These are phyloP conservation scores for Leptobrachium leishanense DNA, from an alignment of 2,113 vertebrate species.

Conservation along the genomic window DNA sequence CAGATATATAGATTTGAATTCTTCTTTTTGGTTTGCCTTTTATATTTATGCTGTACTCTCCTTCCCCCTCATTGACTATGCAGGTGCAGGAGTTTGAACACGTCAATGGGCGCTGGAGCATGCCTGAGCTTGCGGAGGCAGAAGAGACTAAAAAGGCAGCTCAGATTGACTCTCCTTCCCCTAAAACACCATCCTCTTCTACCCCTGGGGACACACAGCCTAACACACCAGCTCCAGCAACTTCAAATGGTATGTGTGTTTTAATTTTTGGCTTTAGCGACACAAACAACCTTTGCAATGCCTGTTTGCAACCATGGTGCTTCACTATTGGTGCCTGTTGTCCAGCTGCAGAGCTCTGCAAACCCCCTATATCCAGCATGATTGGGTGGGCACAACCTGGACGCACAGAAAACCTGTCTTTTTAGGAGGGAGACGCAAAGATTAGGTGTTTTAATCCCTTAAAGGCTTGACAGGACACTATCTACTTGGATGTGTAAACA, in stretches of 20 bases:
- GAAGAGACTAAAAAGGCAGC: conserved; percentile 93
- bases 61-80: neutral
- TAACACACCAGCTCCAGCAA: conserved; percentile 84
- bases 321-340: neutral
- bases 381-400: conserved; percentile 58
- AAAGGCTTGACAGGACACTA: conserved; percentile 78
- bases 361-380: conserved; percentile 38
- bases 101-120: conserved; percentile 97
- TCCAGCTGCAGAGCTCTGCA: conserved; percentile 47
- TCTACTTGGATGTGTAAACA: neutral
- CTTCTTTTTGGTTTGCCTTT: neutral
- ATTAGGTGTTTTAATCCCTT: conserved; percentile 62
- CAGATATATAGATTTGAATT: too few relatives aligned
- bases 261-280: neutral
- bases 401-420: conserved; percentile 64
- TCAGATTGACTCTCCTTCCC: conserved; percentile 81
- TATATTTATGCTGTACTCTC: too few relatives aligned
- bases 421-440: conserved; percentile 73
- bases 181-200: conserved; percentile 77
- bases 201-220: conserved; percentile 95
- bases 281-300: neutral
- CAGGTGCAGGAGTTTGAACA: conserved; percentile 98
- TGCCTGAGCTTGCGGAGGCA: conserved; percentile 94
- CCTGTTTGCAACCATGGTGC: neutral
- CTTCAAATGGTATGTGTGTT: conserved; percentile 64